These are phyloP conservation scores for Ophion ellenae DNA, from an alignment of 2,888 invertebrate species.

Conservation along the genomic window DNA sequence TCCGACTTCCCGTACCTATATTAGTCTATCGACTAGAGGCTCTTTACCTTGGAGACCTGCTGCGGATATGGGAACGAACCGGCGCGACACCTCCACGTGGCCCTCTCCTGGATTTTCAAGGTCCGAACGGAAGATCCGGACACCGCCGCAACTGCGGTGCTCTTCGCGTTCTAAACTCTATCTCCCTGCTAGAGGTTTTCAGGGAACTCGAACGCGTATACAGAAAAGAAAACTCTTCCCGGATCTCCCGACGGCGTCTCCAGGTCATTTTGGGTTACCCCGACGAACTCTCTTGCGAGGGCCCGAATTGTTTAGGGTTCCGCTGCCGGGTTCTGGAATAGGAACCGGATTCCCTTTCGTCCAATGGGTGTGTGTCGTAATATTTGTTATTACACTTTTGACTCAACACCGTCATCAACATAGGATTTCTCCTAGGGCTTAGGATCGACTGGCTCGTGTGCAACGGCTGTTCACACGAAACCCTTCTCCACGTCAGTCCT, in stretches of 20 bases:
- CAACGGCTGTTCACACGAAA: conserved; percentile 85
- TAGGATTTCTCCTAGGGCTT: conserved; percentile 83
- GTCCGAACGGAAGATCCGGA: no score
- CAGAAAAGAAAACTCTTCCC: no score
- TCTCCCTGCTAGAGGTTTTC: no score
- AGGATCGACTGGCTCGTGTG: conserved; percentile 86
- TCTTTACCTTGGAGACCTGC: conserved; percentile 90
- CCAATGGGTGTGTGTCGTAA: conserved; percentile 81
- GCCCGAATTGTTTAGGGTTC: no score
- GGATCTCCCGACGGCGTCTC: no score
- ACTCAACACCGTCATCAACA: conserved; percentile 79
- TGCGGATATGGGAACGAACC: conserved; percentile 90
- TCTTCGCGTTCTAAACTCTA: no score
- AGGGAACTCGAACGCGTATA: no score
- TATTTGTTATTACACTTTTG: conserved; percentile 64
- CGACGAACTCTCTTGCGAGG: no score
- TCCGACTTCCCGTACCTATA: conserved; percentile 89
- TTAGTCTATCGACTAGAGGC: conserved; percentile 88
- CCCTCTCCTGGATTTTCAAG: conserved; percentile 43
- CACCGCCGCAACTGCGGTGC: no score
- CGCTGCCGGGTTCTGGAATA: conserved; percentile 86
- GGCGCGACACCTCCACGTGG: conserved; percentile 85
- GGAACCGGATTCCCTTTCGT: conserved; percentile 82
- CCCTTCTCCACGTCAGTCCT: conserved; percentile 1
- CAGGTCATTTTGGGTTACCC: no score